Base-by-base conservation (phyloP, 2,113 vertebrate species). In the Emydocephalus ijimae region DNA sequence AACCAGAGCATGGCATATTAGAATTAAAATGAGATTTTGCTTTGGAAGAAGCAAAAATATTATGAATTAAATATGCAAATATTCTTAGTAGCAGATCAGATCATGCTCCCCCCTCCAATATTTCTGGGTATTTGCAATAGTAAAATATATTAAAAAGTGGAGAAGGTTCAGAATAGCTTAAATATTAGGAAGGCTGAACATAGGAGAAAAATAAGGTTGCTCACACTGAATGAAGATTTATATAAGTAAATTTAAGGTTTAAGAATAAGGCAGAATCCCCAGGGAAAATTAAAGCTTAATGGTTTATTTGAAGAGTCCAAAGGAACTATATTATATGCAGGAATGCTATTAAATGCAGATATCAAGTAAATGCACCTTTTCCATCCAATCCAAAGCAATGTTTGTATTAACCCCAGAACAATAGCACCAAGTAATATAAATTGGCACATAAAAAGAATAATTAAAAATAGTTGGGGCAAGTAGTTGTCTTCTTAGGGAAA, bases 1-100 rank as follows among this genome's bases (percentile, higher is more conserved):
- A 39, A 29, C 69, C 86, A 93, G 59, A 6, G 81, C 11, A 39
- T 88, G 59, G 24, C 56, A 93, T 29, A 74, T n/a, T 0, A 92
- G 12, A 93, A 94, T 91, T 90, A 52, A 52, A 91, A 85, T 20
- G 24, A 0, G 91, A 93, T 57, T 93, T 59, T 92, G 2, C 39
- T 90, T 74, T 50, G 59, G 85, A 95, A 94, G 59, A 91, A 88
- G 85, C 57, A 59, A 39, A 74, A 74, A 74, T 39, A 39, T 34
- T 74, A 74, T 15, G n/a, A 74, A 74, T 34, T 74, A 39, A 87
- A 2, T 64, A 92, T 95, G 93, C 93, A 29, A 50, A 29, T 10
- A 50, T 24, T 87, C 57, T 92, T 15, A 43, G 57, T 1, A 91
- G 29, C 50, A 93, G 92, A 55, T 23, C 90, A 94, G 89, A 56